These are phyloP conservation scores for Tragulus kanchil DNA, from an alignment of 2,113 vertebrate genomes.

Conservation along the genomic window DNA sequence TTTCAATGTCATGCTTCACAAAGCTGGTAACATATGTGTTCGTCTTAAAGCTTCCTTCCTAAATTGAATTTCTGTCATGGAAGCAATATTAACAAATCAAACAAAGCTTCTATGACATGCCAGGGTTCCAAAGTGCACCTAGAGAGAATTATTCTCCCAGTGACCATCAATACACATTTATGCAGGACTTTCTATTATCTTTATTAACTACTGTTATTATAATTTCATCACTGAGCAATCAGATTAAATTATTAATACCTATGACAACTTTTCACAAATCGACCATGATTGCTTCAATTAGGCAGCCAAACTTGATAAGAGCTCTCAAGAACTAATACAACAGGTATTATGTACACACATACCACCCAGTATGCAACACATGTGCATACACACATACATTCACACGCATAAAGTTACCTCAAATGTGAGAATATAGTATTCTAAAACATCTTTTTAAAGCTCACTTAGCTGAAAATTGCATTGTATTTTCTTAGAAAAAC, in stretches of 20 bases:
- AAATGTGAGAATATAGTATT: background rate
- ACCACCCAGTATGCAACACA: background rate
- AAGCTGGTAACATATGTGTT: slow-evolving; percentile 71
- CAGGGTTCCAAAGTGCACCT: slow-evolving; percentile 65
- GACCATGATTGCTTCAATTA: background rate
- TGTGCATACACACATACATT: background rate
- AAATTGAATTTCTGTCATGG: slow-evolving; percentile 82
- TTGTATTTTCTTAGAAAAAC: background rate
- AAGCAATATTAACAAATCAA: slow-evolving; percentile 74
- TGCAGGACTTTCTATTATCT: slow-evolving; percentile 14
- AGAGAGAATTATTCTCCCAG: slow-evolving; percentile 50
- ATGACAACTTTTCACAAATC: background rate
- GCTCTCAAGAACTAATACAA: background rate
- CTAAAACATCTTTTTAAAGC: background rate
- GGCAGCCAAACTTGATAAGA: background rate
- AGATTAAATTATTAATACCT: background rate
- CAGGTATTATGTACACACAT: background rate
- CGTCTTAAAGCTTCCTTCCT: slow-evolving; percentile 65
- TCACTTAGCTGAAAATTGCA: background rate
- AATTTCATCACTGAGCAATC: background rate
- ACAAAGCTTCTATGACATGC: slow-evolving; percentile 57
- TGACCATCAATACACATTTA: slow-evolving; percentile 13
- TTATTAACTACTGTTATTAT: slow-evolving; percentile 10
- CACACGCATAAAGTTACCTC: background rate
- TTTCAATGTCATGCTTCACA: slow-evolving; percentile 73